These are phyloP conservation scores for Anastrepha obliqua DNA, from an alignment of 1,140 invertebrate species.

Conservation along the genomic window DNA sequence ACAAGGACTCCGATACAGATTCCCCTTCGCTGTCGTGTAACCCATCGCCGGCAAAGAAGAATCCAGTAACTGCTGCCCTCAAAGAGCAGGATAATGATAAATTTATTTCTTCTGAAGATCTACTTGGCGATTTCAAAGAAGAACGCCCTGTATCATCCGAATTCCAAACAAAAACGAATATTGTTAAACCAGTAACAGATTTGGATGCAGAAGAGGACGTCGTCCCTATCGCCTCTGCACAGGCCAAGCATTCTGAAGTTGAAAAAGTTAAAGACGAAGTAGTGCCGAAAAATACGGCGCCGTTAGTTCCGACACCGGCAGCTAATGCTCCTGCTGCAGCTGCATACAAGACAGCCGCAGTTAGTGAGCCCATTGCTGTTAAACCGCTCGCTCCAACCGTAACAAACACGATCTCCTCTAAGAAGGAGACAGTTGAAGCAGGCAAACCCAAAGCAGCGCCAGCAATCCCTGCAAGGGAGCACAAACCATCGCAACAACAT, in stretches of 20 bases:
- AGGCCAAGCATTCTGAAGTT: constrained; percentile 15
- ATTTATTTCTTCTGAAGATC: constrained; percentile 73
- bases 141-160: constrained; percentile 65
- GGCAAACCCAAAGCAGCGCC: constrained; percentile 36
- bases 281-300: neutral
- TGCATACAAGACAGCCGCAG: constrained; percentile 53
- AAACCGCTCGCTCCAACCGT: constrained; percentile 56
- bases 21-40: constrained; percentile 70
- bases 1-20: constrained; percentile 67
- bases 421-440: neutral
- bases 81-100: constrained; percentile 73
- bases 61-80: constrained; percentile 68
- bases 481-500: neutral
- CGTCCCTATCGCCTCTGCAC: constrained; percentile 19
- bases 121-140: constrained; percentile 71
- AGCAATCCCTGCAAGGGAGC: constrained; percentile 31
- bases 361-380: constrained; percentile 50
- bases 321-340: constrained; percentile 51
- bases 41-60: constrained; percentile 69
- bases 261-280: constrained; percentile 20
- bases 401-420: constrained; percentile 56
- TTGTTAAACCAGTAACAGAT: constrained; percentile 63
- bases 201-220: constrained; percentile 67
- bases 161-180: constrained; percentile 44
- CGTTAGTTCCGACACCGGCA: constrained; percentile 13